Base-by-base conservation (phyloP, 2,888 invertebrate species). In the Hemicrepidius hirtus region DNA sequence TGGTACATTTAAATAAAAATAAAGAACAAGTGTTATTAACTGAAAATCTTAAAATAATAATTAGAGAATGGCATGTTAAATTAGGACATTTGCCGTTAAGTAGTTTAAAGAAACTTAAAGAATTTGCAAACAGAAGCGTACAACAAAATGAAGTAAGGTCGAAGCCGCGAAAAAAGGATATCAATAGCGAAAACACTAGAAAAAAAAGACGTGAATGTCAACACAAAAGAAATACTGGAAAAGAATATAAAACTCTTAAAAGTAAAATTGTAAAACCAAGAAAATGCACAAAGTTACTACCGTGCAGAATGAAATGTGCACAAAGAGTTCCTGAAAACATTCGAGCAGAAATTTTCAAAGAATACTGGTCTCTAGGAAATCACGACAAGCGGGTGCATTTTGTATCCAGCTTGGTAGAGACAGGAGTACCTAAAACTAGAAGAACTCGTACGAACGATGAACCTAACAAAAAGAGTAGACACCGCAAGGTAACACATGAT, bases 351-450 rank as follows among this genome's bases (percentile, higher is more conserved):
- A 28, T 55, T 55, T 55, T 55, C 13, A 35, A 55, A 28, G 55
- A 35, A 55, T 35, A 55, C 35, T 55, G n/a, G 55, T 32, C 24
- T 6, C 28, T 55, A 5, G 32, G 35, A 32, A 32, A 7, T 13
- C 3, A 35, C 5, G 9, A 32, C 5, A 32, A 16, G 7, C 2
- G 44, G 3, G 44, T 44, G 2, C 28, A 3, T 35, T 55, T 5
- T 55, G 10, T 55, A n/a, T 32, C 55, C 16, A 16, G 32, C 24
- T 35, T 5, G 10, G 2, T 16, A n/a, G 46, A 57, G 13, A 50
- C 66, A 6, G 46, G 59, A 60, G 12, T 46, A 41, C 37, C 66
- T 3, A 46, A 40, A 62, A 9, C 16, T 24, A 67, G 28, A 53
- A 32, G 57, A 18, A 32, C 6, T 7, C 55, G 66, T 10, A 16